Evolutionary conservation across 2,113 vertebrate species (phyloP), one percentile per base, ranked within the genome.

Genomic region (Anoura caudifer): DNA sequence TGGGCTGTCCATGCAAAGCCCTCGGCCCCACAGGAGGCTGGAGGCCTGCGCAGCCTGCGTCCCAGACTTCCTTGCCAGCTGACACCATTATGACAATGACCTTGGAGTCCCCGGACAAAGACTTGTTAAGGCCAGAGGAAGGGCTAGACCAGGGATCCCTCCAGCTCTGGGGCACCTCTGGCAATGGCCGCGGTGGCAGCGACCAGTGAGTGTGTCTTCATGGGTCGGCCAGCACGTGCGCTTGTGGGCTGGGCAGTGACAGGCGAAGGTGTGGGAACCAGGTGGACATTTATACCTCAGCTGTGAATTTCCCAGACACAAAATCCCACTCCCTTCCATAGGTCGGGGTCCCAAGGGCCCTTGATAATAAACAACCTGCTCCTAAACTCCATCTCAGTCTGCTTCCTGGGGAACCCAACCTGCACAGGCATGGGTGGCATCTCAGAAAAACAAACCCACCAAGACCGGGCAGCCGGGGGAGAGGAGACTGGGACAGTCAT

Each of bases 171-270:
- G 75, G 38, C 24, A 17, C 33, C 52, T 26, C 19, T 80, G 38
- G 31, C 72, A 73, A 45, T 24, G 28, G 26, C 75, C 63, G 50
- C 1, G 9, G 36, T 19, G 22, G 41, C 31, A 3, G 33, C 3
- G 14, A 56, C 0, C 0, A 33, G 14, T 20, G 20, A 41, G n/a
- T 0, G 20, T 12, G 11, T 61, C 38, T 6, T 13, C 22, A 14
- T 5, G 2, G 28, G 11, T 36, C 61, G 13, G 36, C 36, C 56
- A 90, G 77, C 56, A 12, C 7, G 41, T 1, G 33, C 38, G 2
- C 15, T 7, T 24, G 14, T 0, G 28, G 81, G 41, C 65, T 63
- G 41, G 79, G 38, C 70, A 63, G 7, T 5, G 72, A 14, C 2
- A 16, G 69, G 69, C 59, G 10, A 33, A 22, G 41, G 70, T 28